Evolutionary conservation across 2,888 invertebrate genomes (phyloP), one percentile per base, ranked within the genome.

Genomic region (Tillus elongatus): DNA sequence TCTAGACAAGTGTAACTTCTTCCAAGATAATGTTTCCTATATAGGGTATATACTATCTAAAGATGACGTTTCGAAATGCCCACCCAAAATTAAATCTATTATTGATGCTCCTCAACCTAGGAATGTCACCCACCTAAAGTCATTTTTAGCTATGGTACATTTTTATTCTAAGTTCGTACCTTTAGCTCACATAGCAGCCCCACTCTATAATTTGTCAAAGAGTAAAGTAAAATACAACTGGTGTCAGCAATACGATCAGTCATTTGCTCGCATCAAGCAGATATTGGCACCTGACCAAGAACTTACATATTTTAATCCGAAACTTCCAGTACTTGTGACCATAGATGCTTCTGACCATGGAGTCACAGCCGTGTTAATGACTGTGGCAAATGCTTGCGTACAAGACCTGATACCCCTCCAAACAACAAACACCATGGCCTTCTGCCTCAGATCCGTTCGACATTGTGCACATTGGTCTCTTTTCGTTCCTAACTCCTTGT

Each of bases 1-100:
- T 11, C 32, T 32, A 15, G 41, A 49, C 10, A 63, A 63, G 39
- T 62, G 60, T 47, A 33, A 42, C 6, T 58, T 64, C 39, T 58
- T 54, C 15, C 38, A 54, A 40, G 33, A 52, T 1, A 41, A 54
- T 39, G 43, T 60, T 11, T 42, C 47, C 8, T 63, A 59, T 46
- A 44, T 65, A 10, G 56, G 57, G 2, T 44, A 44, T 29, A 36
- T 15, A 2, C 44, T 53, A 11, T 15, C 26, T 4, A 44, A 36
- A 24, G 39, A 47, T 8, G 50, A 51, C 8, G 30, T 51, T 8
- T 19, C 24, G 6, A 19, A 19, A 19, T 6, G n/a, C 24, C 24
- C 24, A 6, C 6, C 24, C 6, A 19, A 19, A 19, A 19, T 19
- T 19, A 19, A 14, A 39, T 14, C 15, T 6, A 35, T 35, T 35